phyloP scores from a whole-genome alignment of 64 coral and sea anemone species.

The Orbicella faveolata region DNA sequence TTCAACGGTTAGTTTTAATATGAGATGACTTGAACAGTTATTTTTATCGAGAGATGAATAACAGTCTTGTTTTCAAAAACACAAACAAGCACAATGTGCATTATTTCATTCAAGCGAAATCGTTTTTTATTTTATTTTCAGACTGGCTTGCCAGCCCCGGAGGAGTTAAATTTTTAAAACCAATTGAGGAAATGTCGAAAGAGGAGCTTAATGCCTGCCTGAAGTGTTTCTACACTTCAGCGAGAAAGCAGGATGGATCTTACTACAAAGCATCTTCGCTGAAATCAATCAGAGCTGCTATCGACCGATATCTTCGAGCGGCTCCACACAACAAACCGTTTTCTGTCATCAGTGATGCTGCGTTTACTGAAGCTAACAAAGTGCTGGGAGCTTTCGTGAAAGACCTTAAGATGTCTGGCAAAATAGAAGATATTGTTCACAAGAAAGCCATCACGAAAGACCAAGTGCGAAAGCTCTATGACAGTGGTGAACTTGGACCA shows the following conservation, averaged over 20 bases:
- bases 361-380: slow-evolving; percentile 39
- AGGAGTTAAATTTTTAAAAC: slow-evolving; percentile 37
- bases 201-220: slow-evolving; percentile 63
- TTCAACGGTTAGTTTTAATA: slow-evolving; percentile 16
- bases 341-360: slow-evolving; percentile 26
- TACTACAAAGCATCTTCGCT: slow-evolving; percentile 55
- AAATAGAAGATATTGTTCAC: slow-evolving; percentile 51
- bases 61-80: neutral
- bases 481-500: slow-evolving; percentile 45
- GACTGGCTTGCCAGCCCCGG: slow-evolving; percentile 43
- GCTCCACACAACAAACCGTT: slow-evolving; percentile 47
- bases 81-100: neutral
- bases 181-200: slow-evolving; percentile 70
- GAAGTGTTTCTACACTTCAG: slow-evolving; percentile 64
- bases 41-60: neutral
- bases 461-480: slow-evolving; percentile 28
- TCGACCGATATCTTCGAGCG: slow-evolving; percentile 44
- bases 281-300: slow-evolving; percentile 63
- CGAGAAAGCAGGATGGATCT: slow-evolving; percentile 51
- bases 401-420: slow-evolving; percentile 32
- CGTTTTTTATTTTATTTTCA: neutral
- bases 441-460: slow-evolving; percentile 35
- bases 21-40: neutral
- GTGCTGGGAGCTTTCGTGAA: slow-evolving; percentile 49
- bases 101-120: neutral